phyloP scores from a whole-genome alignment of 2,113 vertebrate species.

The Aphelocoma coerulescens region DNA sequence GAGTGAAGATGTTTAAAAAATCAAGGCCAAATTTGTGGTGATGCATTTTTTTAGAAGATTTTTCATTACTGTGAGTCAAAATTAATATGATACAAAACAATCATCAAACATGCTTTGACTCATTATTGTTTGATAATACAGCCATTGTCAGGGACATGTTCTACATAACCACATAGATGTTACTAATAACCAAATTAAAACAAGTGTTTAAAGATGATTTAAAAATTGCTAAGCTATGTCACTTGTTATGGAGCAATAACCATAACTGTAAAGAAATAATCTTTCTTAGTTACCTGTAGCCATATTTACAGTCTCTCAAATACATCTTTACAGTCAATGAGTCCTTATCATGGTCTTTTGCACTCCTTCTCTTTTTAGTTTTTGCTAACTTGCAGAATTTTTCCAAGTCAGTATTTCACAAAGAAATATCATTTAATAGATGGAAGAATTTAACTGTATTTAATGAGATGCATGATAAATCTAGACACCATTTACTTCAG shows the following conservation, averaged over 20 bases:
- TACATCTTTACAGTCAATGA: neutral
- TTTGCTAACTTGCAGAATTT: neutral
- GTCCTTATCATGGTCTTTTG: neutral
- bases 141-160: neutral
- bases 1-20: neutral
- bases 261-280: neutral
- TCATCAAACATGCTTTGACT: neutral
- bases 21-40: neutral
- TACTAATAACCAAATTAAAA: neutral
- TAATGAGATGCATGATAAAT: neutral
- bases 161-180: neutral
- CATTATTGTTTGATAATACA: neutral
- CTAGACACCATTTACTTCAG: neutral
- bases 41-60: neutral
- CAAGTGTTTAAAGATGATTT: neutral
- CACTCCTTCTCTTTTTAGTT: neutral
- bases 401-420: neutral
- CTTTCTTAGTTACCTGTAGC: neutral
- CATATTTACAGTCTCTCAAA: neutral
- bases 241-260: neutral
- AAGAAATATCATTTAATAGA: neutral
- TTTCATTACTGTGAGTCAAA: neutral
- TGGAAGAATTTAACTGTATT: neutral
- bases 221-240: neutral
- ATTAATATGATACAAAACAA: neutral